A percentile compares a stretch with the other conserved stretches of the same genome.
Evolutionary conservation across 2,113 vertebrate species (phyloP).

Genomic region (Coturnix japonica): DNA sequence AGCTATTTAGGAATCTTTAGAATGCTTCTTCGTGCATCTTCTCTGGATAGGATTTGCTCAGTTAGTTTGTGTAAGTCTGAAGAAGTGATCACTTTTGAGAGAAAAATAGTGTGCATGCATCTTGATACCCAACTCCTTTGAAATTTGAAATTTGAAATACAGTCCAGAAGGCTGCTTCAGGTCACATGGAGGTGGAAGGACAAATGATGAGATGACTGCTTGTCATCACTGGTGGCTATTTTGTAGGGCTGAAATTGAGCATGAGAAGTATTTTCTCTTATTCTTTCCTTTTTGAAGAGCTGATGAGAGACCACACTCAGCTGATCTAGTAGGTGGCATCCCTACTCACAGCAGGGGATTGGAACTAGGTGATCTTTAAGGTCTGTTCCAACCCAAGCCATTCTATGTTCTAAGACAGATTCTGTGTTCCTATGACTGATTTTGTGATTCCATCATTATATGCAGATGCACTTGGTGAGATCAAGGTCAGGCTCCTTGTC

Average conservation of each 20-base stretch:
- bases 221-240: background rate
- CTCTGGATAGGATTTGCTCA: background rate
- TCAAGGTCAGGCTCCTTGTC: background rate
- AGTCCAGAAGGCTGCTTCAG: background rate
- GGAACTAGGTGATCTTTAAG: background rate
- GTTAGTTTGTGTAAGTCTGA: background rate
- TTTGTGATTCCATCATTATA: background rate
- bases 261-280: background rate
- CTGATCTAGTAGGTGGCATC: background rate
- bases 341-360: background rate
- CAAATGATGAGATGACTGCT: background rate
- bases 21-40: background rate
- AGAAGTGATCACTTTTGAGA: background rate
- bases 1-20: constrained; percentile 32
- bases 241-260: background rate
- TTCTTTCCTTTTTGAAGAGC: background rate
- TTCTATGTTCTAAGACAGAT: background rate
- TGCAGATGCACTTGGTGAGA: background rate
- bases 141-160: background rate
- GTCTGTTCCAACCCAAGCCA: background rate
- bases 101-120: background rate
- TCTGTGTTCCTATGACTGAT: too few species aligned
- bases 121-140: background rate
- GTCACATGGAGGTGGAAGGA: fast-evolving
- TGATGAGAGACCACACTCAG: background rate